Percentiles rank a stretch among this genome's conserved stretches.
These are phyloP conservation scores for Sphaeramia orbicularis DNA, from an alignment of 2,797 vertebrate species.

Conservation along the genomic window DNA sequence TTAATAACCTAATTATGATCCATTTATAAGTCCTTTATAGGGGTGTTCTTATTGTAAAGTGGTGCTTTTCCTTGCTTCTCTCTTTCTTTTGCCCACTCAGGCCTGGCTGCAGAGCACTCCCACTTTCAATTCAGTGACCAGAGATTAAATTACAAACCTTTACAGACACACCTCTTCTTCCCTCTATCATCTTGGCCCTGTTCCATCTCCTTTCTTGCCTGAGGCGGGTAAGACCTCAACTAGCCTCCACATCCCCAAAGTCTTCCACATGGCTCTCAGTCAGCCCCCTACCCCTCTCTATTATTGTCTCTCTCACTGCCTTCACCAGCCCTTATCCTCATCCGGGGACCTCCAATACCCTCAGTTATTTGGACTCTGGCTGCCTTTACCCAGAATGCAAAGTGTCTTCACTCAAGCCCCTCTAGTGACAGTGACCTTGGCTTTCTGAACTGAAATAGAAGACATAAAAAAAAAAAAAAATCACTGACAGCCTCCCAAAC, in stretches of 20 bases:
- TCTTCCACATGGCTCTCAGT: slow-evolving; percentile 25
- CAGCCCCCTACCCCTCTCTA: slow-evolving; percentile 37
- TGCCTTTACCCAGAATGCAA: slow-evolving; percentile 61
- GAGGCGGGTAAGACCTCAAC: slow-evolving; percentile 34
- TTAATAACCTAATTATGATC: too few relatives aligned
- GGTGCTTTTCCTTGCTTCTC: slow-evolving; percentile 1
- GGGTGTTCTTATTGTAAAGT: too few relatives aligned
- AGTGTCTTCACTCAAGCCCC: slow-evolving; percentile 46
- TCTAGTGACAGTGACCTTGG: slow-evolving; percentile 71
- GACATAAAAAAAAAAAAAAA: slow-evolving; percentile 55
- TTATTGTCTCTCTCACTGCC: slow-evolving; percentile 36
- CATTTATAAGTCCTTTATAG: too few relatives aligned
- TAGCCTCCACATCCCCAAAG: slow-evolving; percentile 48
- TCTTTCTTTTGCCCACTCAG: slow-evolving; percentile 12
- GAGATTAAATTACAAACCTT: slow-evolving; percentile 71
- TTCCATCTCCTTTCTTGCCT: slow-evolving; percentile 55
- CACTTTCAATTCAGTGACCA: slow-evolving; percentile 66
- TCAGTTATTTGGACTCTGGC: slow-evolving; percentile 16
- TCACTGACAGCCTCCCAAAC: slow-evolving; percentile 47
- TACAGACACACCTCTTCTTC: slow-evolving; percentile 46
- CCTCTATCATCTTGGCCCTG: slow-evolving; percentile 51
- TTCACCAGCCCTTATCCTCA: slow-evolving; percentile 1
- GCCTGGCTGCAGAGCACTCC: slow-evolving; percentile 46
- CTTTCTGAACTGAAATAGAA: slow-evolving; percentile 69
- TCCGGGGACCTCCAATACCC: slow-evolving; percentile 1